Evolutionary conservation across 2,888 invertebrate species (phyloP).

Genomic region (Drosophila kanekoi): DNA sequence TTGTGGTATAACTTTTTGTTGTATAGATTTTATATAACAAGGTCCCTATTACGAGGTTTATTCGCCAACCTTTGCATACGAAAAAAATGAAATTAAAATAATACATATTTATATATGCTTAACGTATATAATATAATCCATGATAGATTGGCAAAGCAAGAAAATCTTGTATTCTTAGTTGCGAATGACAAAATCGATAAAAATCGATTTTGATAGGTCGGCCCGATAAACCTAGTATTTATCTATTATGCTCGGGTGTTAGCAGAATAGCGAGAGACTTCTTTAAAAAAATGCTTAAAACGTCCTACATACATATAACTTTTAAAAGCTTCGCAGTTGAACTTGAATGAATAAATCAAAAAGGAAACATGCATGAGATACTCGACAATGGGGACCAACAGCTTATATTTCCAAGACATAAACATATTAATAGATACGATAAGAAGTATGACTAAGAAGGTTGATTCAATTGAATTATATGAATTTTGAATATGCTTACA

Average conservation of each 20-base stretch:
- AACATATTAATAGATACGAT: background rate
- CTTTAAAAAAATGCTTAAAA: slow-evolving; percentile 55
- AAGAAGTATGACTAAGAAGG: background rate
- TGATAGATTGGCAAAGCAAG: too few relatives aligned
- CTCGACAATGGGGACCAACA: background rate
- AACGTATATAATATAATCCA: too few relatives aligned
- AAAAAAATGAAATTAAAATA: too few relatives aligned
- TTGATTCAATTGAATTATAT: background rate
- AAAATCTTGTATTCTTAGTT: too few relatives aligned
- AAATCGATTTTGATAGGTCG: too few relatives aligned
- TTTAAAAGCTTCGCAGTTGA: background rate
- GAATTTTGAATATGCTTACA: slow-evolving; percentile 73
- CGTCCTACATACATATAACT: slow-evolving; percentile 26
- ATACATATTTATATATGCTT: too few relatives aligned
- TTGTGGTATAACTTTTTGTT: background rate
- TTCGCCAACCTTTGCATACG: too few relatives aligned
- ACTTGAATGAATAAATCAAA: background rate
- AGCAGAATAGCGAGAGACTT: background rate
- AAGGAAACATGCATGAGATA: background rate
- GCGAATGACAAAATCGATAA: too few relatives aligned
- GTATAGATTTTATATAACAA: background rate
- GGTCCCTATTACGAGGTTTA: too few relatives aligned
- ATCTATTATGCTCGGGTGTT: too few relatives aligned
- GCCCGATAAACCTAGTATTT: too few relatives aligned
- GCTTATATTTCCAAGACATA: background rate